Conservation (phyloP, 2,113 vertebrate genomes). For the Bubalus kerabau region DNA sequence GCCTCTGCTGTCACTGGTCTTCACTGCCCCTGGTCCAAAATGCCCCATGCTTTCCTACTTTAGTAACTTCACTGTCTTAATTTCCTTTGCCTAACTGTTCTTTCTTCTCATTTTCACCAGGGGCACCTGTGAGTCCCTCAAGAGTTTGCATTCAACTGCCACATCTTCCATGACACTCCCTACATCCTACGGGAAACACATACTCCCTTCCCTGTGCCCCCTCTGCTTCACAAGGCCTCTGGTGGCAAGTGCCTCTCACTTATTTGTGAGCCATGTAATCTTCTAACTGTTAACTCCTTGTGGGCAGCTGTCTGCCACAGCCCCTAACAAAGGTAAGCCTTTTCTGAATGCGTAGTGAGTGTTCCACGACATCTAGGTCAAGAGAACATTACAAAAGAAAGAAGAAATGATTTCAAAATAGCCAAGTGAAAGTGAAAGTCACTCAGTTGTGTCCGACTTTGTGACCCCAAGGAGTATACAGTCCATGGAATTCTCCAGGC, state of each 20-base stretch:
- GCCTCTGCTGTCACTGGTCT: neutral
- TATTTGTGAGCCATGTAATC: neutral
- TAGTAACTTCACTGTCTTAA: neutral
- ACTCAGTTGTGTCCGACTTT: neutral
- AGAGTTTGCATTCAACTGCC: neutral
- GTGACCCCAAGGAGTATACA: neutral
- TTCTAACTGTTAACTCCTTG: neutral
- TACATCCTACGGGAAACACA: neutral
- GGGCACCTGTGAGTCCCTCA: neutral
- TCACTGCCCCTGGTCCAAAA: neutral
- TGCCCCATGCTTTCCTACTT: neutral
- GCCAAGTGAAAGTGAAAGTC: neutral
- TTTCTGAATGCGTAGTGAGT: neutral
- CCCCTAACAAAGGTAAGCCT: neutral
- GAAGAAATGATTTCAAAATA: conserved; percentile 16
- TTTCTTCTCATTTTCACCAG: neutral
- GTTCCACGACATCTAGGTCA: neutral
- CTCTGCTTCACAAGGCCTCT: neutral
- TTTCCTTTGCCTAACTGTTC: neutral
- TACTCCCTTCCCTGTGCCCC: neutral
- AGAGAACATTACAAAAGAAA: neutral
- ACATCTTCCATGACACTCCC: neutral
- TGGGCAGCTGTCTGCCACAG: neutral
- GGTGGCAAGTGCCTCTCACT: neutral
- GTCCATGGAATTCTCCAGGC: neutral